Conservation (phyloP, 2,113 vertebrate species). For the Bucco capensis region DNA sequence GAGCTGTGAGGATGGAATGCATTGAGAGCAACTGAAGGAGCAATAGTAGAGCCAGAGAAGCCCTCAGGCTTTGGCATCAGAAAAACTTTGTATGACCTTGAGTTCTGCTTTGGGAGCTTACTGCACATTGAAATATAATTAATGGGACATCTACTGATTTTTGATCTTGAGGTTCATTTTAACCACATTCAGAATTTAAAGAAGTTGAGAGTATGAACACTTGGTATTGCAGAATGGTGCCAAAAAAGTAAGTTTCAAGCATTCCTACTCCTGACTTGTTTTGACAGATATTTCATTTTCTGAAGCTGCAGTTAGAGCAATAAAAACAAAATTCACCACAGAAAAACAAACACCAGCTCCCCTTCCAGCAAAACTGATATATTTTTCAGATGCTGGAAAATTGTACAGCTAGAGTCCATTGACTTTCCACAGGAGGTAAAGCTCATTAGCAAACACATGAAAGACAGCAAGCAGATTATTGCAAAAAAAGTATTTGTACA, state of each 20-base stretch:
- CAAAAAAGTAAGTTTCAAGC: background rate
- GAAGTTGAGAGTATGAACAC: background rate
- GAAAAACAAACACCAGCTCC: conserved; percentile 58
- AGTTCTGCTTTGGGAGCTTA: background rate
- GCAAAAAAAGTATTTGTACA: conserved; percentile 17
- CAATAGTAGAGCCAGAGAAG: background rate
- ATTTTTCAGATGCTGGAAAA: conserved; percentile 25
- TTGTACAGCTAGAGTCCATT: background rate
- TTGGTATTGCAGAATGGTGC: background rate
- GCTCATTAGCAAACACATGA: conserved; percentile 42
- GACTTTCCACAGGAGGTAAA: conserved; percentile 57
- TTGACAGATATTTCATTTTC: conserved; percentile 52
- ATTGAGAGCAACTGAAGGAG: background rate
- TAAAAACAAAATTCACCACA: conserved; percentile 48
- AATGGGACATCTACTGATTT: background rate
- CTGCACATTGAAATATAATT: background rate
- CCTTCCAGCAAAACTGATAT: conserved; percentile 30
- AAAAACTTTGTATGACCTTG: background rate
- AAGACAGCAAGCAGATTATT: conserved; percentile 62
- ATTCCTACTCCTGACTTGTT: conserved; percentile 35
- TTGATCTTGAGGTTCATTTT: conserved; percentile 26
- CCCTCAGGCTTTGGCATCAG: conserved; percentile 26
- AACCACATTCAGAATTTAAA: background rate
- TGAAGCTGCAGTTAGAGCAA: conserved; percentile 33
- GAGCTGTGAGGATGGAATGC: background rate